These are phyloP conservation scores for Stenolophus ochropezus DNA, from an alignment of 2,888 invertebrate genomes.

Conservation along the genomic window DNA sequence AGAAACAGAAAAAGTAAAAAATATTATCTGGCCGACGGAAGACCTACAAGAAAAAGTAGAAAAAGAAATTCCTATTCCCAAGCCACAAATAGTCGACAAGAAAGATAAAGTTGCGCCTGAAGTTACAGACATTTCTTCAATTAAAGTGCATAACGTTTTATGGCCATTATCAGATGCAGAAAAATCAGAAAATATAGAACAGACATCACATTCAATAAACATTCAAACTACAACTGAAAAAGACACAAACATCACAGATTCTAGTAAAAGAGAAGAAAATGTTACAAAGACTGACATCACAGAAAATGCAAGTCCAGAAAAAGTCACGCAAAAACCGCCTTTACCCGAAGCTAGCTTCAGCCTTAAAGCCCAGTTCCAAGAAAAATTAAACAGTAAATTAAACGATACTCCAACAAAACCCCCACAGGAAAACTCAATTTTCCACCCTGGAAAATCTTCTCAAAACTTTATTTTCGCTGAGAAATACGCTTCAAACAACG, in stretches of 20 bases:
- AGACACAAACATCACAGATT: not conserved
- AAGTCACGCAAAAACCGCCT: constrained; percentile 35
- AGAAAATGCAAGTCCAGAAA: not conserved
- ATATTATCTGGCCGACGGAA: constrained; percentile 68
- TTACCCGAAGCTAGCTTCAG: constrained; percentile 44
- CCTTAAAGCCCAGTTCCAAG: constrained; percentile 54
- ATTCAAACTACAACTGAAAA: constrained; percentile 16
- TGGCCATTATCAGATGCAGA: constrained; percentile 39
- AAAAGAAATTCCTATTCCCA: constrained; percentile 40
- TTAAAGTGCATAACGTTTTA: constrained; percentile 56
- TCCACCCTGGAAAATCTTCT: constrained; percentile 63
- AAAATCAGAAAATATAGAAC: constrained; percentile 27
- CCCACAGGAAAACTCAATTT: constrained; percentile 33
- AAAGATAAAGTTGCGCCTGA: constrained; percentile 44
- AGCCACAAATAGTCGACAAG: constrained; percentile 53
- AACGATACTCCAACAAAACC: constrained; percentile 41
- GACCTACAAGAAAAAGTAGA: constrained; percentile 15
- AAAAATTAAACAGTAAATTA: constrained; percentile 55
- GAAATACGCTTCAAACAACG: constrained; percentile 65
- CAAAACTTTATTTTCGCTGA: constrained; percentile 69
- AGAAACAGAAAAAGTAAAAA: constrained; percentile 65
- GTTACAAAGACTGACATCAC: constrained; percentile 38
- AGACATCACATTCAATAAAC: constrained; percentile 23
- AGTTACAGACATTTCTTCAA: constrained; percentile 15
- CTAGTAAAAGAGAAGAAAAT: constrained; percentile 22